Evolutionary conservation across 2,113 vertebrate genomes (phyloP), one percentile per base, ranked within the genome.

Genomic region (Danionella cerebrum): DNA sequence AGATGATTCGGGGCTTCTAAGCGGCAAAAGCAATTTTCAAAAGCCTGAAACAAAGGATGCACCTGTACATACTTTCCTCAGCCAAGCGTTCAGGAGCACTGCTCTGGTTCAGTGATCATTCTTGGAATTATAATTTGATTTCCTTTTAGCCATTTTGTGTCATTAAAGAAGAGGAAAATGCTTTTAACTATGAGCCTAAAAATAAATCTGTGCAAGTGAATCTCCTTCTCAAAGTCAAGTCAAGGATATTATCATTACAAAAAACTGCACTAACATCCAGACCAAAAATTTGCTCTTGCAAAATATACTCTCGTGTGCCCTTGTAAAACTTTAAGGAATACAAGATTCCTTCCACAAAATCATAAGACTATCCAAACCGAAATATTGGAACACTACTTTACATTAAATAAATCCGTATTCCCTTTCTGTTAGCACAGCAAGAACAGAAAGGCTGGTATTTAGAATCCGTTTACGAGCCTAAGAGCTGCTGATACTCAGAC

Each of bases 21-120:
- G 51, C 29, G 39, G 64, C 57, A 58, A 57, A 71, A 45, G 73
- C 63, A 62, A 71, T 75, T 71, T 75, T 51, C 50, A 21, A 52
- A 69, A 66, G 55, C 50, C 24, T 19, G 18, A n/a, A n/a, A n/a
- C n/a, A n/a, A n/a, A n/a, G 54, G 39, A 74, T 9, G 24, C 38
- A 6, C 14, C 7, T 48, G 27, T 54, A 42, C 38, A 63, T 57
- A 33, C 53, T 21, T 55, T 38, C 35, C n/a, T 36, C 64, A 42
- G 42, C 44, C 24, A 55, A 58, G 51, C 45, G 22, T 71, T 60
- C 33, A 51, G 22, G 47, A 48, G 45, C 16, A 7, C 65, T 14
- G 36, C 22, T 10, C 51, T 48, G 50, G 42, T 65, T 57, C 18
- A 38, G n/a, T 57, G 35, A 36, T 22, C 25, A 36, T 41, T 36